Conservation (phyloP, 2,888 invertebrate species). For the Macropis europaea region DNA sequence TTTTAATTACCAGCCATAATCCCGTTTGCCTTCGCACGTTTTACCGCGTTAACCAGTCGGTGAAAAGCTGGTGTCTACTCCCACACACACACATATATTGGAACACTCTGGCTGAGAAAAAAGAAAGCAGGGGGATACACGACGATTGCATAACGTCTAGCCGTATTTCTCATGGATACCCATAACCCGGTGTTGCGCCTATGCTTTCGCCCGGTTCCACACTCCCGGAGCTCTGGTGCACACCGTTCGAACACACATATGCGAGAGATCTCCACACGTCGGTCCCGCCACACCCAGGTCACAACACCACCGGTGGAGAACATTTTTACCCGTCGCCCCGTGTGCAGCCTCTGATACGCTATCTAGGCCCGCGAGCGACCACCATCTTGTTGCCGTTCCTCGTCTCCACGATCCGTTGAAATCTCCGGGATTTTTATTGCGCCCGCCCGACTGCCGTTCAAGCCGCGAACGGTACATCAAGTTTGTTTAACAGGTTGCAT, state of each 20-base stretch:
- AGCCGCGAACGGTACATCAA: too few relatives aligned
- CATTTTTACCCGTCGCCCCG: slow-evolving; percentile 29
- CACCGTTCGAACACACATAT: slow-evolving; percentile 48
- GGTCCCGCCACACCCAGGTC: slow-evolving; percentile 65
- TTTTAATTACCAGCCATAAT: slow-evolving; percentile 27
- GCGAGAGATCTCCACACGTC: slow-evolving; percentile 61
- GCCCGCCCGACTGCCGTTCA: too few relatives aligned
- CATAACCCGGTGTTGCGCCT: slow-evolving; percentile 38
- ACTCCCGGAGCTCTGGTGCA: slow-evolving; percentile 39
- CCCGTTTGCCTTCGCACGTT: slow-evolving; percentile 13
- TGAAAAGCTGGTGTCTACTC: too few relatives aligned
- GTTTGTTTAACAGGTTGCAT: too few relatives aligned
- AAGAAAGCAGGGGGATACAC: slow-evolving; percentile 46
- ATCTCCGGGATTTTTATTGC: too few relatives aligned
- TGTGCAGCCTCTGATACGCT: slow-evolving; percentile 46
- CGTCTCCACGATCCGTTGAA: too few relatives aligned
- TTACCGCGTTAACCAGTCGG: neutral
- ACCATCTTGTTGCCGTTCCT: slow-evolving; percentile 22
- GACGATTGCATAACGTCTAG: slow-evolving; percentile 55
- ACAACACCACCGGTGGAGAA: slow-evolving; percentile 52
- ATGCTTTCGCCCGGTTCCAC: slow-evolving; percentile 52
- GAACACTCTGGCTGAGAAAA: slow-evolving; percentile 30
- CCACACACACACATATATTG: slow-evolving; percentile 13
- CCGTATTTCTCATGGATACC: slow-evolving; percentile 60
- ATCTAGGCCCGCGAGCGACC: slow-evolving; percentile 34